Percentiles rank a stretch among this genome's conserved stretches.
These are phyloP conservation scores for Indri indri DNA, from an alignment of 2,113 vertebrate genomes.

Conservation along the genomic window DNA sequence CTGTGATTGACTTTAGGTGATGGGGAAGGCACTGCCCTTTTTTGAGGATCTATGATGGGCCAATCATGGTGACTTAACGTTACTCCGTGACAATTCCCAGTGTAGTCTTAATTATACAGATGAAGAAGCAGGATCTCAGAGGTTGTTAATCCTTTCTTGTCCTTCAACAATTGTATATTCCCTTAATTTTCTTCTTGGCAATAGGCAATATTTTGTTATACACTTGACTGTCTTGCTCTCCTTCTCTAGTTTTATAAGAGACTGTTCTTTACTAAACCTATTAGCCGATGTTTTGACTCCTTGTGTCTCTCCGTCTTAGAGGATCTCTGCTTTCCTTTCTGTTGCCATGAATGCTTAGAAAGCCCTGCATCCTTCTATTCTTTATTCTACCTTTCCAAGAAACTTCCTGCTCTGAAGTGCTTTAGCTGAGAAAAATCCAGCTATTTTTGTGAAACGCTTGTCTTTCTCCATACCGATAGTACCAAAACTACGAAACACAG, in stretches of 20 bases:
- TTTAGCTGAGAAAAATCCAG: slow-evolving; percentile 45
- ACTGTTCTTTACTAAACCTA: not conserved
- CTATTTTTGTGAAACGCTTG: not conserved
- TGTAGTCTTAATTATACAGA: not conserved
- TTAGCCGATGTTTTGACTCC: not conserved
- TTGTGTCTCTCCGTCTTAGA: not conserved
- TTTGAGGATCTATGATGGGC: not conserved
- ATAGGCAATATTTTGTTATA: not conserved
- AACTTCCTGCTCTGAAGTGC: not conserved
- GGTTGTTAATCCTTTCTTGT: not conserved
- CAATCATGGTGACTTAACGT: not conserved
- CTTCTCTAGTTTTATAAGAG: not conserved
- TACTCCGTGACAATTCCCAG: not conserved
- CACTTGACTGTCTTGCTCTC: not conserved
- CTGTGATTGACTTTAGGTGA: not conserved
- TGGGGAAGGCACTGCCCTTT: not conserved
- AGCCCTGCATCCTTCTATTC: slow-evolving; percentile 2
- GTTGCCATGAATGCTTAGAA: slow-evolving; percentile 17
- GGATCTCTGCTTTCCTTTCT: slow-evolving; percentile 6
- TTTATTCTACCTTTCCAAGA: slow-evolving; percentile 45
- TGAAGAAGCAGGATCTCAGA: not conserved
- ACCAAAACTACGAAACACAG: not conserved
- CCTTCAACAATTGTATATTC: not conserved
- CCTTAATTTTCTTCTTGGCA: slow-evolving; percentile 14
- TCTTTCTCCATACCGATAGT: not conserved